Percentiles rank a stretch among this genome's conserved stretches.
Evolutionary conservation across 2,113 vertebrate species (phyloP).

Genomic region (Stigmatopora argus): DNA sequence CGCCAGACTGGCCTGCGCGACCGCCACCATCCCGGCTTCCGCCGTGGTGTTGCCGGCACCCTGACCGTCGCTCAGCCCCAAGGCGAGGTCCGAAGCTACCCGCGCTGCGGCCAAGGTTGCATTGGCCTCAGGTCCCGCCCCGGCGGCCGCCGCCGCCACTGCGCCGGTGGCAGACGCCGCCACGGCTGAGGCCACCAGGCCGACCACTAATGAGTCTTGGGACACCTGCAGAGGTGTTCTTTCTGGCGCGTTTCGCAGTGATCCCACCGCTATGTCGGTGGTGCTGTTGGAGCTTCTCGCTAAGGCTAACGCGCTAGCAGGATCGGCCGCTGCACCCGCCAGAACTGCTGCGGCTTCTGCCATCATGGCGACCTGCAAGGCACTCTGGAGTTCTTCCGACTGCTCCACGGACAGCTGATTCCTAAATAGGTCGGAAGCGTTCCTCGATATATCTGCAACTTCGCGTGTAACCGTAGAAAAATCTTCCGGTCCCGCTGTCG

Average conservation of each 20-base stretch:
- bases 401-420: not conserved
- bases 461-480: not conserved
- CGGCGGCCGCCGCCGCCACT: slow-evolving; percentile 3
- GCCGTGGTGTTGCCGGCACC: not conserved
- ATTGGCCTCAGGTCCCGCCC: slow-evolving; percentile 3
- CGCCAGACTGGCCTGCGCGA: not conserved
- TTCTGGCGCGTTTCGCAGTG: not conserved
- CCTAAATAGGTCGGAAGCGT: not conserved
- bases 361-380: not conserved
- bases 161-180: not conserved
- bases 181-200: not conserved
- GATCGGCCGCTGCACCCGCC: not conserved
- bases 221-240: not conserved
- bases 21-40: not conserved
- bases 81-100: not conserved
- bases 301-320: not conserved
- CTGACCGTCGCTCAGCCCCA: not conserved
- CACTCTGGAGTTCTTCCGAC: not conserved
- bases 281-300: not conserved
- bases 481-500: not conserved
- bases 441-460: not conserved
- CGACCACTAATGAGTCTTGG: not conserved
- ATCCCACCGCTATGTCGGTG: not conserved
- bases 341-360: not conserved
- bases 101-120: not conserved